Evolutionary conservation across 1,140 invertebrate genomes (phyloP).

Genomic region (Zaprionus nigranus): DNA sequence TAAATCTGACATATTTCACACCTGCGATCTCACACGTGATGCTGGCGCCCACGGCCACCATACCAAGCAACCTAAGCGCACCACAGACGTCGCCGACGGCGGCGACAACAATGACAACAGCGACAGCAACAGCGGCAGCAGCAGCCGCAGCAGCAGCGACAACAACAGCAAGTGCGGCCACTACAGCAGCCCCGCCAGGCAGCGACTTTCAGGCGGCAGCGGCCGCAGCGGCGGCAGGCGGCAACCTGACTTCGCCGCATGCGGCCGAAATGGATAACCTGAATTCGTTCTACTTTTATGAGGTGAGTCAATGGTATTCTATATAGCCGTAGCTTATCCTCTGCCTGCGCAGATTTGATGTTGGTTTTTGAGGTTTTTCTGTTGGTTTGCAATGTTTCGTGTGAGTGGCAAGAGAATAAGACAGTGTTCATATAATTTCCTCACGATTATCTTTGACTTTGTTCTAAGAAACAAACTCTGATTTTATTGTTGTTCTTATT

Average conservation of each 20-base stretch:
- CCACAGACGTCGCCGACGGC: conserved; percentile 15
- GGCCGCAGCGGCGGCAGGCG: conserved; percentile 24
- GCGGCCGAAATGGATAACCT: conserved; percentile 69
- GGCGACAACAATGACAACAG: conserved; percentile 28
- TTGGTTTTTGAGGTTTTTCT: neutral
- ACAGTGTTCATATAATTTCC: too few species aligned
- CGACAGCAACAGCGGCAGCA: conserved; percentile 10
- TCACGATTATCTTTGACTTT: too few species aligned
- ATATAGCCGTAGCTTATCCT: conserved; percentile 7
- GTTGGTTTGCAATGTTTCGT: too few species aligned
- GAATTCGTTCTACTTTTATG: conserved; percentile 80
- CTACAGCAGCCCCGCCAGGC: conserved; percentile 27
- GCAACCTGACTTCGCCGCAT: conserved; percentile 49
- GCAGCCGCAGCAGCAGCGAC: conserved; percentile 33
- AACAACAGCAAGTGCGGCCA: conserved; percentile 26
- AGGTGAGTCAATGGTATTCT: conserved; percentile 52
- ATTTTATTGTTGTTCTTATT: neutral
- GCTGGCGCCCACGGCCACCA: conserved; percentile 57
- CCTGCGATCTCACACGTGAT: conserved; percentile 78
- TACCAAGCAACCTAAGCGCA: neutral
- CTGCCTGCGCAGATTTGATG: neutral
- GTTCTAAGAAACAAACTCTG: too few species aligned
- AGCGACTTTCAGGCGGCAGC: conserved; percentile 53
- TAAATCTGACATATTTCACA: conserved; percentile 77
- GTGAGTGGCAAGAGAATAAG: too few species aligned